Percentiles rank a stretch among this genome's conserved stretches.
These are phyloP conservation scores for Syngnathus typhle DNA, from an alignment of 2,113 vertebrate genomes.

Conservation along the genomic window DNA sequence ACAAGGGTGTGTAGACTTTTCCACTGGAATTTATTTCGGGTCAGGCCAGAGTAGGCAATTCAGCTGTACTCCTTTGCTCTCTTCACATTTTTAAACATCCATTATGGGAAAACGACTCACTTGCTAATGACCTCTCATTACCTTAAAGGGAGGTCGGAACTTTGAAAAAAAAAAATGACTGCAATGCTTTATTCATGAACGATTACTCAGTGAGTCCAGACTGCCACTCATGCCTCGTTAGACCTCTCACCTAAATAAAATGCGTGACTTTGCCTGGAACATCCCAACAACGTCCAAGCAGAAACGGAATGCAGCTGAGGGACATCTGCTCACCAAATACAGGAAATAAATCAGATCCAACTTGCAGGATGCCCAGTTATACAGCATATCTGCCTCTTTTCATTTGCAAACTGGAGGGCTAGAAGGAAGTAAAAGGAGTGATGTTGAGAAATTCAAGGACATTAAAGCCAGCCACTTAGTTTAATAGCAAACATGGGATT, in stretches of 20 bases:
- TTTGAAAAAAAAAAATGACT: background rate
- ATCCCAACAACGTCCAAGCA: background rate
- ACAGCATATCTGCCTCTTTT: background rate
- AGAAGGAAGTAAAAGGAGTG: background rate
- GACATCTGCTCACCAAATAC: conserved; percentile 7
- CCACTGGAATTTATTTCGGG: background rate
- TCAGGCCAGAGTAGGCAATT: background rate
- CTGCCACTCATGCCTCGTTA: background rate
- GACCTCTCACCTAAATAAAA: conserved; percentile 28
- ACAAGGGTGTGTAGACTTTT: background rate
- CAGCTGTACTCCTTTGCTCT: background rate
- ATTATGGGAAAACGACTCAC: background rate
- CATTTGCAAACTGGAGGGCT: background rate
- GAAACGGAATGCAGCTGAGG: background rate
- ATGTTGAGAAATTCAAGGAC: background rate
- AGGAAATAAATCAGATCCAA: conserved; percentile 5
- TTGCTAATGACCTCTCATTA: conserved; percentile 29
- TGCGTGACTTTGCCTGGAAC: conserved; percentile 9
- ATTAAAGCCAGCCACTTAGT: background rate
- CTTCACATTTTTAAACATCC: conserved; percentile 2
- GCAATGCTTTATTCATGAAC: background rate
- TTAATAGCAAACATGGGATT: background rate
- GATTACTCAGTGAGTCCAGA: background rate
- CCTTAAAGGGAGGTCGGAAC: conserved; percentile 15
- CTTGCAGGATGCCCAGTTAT: background rate